Evolutionary conservation across 2,888 invertebrate species (phyloP), one percentile per base, ranked within the genome.

Genomic region (Cephus sareptanus): DNA sequence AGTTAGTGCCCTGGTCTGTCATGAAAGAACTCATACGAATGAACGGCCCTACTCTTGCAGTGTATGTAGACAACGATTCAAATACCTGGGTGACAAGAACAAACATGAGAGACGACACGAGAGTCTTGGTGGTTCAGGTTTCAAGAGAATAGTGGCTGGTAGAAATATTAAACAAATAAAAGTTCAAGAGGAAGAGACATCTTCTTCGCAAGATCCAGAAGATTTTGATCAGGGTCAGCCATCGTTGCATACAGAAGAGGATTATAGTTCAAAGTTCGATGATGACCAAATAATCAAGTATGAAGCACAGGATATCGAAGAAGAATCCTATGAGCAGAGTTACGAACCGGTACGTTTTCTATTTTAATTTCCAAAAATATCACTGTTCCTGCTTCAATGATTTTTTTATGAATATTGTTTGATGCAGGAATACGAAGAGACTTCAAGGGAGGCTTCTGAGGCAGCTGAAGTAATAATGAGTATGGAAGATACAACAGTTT

Each of bases 1-100:
- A 83, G 91, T 91, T 9, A 91, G 91, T 70, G 91, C 91, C 0
- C 85, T 91, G 6, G 91, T 91, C n/a, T 91, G 91, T 34, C 91
- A 91, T 70, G 91, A 91, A 79, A 88, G 91, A 74, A 91, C 91
- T 1, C 91, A 91, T 77, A 91, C 91, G 1, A 91, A 91, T 75
- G 91, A 91, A 76, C 84, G 91, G 12, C 91, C 91, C 1, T 91
- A 91, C 79, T 86, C 89, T 12, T 91, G 91, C 76, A 89, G 88
- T 11, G 91, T 91, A 2, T 91, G 91, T 71, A 85, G 88, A 37
- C 91, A 91, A 78, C 84, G 89, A 31, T 91, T 91, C 77, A 91
- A 91, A 76, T 91, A 91, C 77, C 86, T 91, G 12, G 91, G 91
- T 1, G 91, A 91, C 70, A 91, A 91, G 70, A 91, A 91, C 78